Base-by-base conservation (phyloP, 2,797 vertebrate species). In the Nyctalus aviator region DNA sequence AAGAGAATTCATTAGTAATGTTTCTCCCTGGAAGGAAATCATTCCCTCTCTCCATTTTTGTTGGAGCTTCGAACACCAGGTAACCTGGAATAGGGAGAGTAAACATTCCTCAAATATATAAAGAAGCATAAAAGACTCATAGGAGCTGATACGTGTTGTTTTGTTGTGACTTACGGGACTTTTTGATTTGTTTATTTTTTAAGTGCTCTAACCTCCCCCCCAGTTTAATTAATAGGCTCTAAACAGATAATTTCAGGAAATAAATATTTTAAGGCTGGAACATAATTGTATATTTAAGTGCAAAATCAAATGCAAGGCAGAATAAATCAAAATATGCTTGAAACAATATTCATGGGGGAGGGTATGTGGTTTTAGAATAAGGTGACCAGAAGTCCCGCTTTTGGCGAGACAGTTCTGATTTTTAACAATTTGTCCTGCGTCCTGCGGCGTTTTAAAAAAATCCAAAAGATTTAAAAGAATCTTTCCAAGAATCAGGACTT, bases 231-330 rank as follows among this genome's bases (percentile, higher is more conserved):
- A 78, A 59, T 55, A 69, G 17, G 4, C 32, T 66, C n/a, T 89
- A 76, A 85, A 41, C 17, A 57, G 75, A 76, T 79, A 81, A 91
- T 86, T 91, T 93, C 53, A 84, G 15, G 17, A 72, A 95, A 86
- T 85, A 75, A 84, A 72, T 72, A 59, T 81, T 44, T 88, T 89
- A 27, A 92, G 2, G 8, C 44, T 68, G 44, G 27, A n/a, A 90
- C 27, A 78, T 68, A 92, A 78, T 82, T 91, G 30, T 72, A 8
- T 57, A 91, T 75, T 66, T 93, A 93, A 76, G 55, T 78, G 20
- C 41, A 77, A 92, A 95, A 96, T 66, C 50, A 94, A 76, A n/a
- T 91, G 14, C 21, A 84, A 94, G 46, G 23, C 23, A 85, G 84
- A 91, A 78, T 72, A 82, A 91, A 85, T 13, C 91, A 90, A 71